Base-by-base conservation (phyloP, 2,888 invertebrate genomes). In the Buathra laborator region DNA sequence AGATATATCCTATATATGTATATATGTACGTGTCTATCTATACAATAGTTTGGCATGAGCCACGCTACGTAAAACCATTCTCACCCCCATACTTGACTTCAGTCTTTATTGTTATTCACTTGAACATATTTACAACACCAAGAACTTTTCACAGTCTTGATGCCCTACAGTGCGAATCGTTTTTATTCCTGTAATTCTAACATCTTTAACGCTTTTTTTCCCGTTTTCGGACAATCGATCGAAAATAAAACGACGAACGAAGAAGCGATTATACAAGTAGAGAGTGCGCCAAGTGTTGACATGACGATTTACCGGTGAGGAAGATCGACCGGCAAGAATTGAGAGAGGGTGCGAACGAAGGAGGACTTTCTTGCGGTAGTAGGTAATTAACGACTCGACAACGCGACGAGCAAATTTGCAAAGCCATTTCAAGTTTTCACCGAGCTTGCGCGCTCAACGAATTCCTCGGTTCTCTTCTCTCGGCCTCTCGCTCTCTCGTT, bases 351-450 rank as follows among this genome's bases (percentile, higher is more conserved):
- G 84, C 84, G 70, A 74, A 66, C 56, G 46, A 77, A 19, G 48
- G 10, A 44, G 56, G 32, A 46, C 71, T 14, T 77, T 67, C 59
- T 74, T 37, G 56, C 24, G 51, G 53, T 64, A 44, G 70, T 77
- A 85, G 88, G 90, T 92, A 93, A 93, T 93, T 93, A 93, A 90
- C 88, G 89, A 84, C 82, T 87, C 86, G 88, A 88, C 90, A 90
- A 90, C 83, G 89, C 89, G 88, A 87, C 87, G 90, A 89, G 92
- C 87, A 93, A 93, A 93, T 93, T 93, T 93, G 91, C 92, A 90
- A 91, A 93, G 92, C 93, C 91, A 93, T 92, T 93, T 93, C 91
- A 92, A 92, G 92, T 91, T 92, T 76, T 88, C 89, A 90, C 87
- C 86, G 86, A 88, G 88, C 51, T 62, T 64, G 37, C 64, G 37